These are phyloP conservation scores for Diarsia dahlii DNA, from an alignment of 2,888 invertebrate species.

Conservation along the genomic window DNA sequence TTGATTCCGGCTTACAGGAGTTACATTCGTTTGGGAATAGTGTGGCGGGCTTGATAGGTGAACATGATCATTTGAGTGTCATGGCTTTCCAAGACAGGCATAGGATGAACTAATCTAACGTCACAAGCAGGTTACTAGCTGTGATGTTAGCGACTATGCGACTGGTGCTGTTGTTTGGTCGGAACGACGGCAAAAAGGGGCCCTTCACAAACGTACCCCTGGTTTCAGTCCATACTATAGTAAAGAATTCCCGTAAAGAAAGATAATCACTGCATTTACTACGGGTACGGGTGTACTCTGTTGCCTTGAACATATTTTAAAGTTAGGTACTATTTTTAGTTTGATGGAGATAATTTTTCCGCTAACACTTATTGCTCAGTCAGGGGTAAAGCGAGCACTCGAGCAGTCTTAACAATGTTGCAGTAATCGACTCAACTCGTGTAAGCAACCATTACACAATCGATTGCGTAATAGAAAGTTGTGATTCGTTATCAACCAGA, in stretches of 20 bases:
- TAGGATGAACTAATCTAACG: background rate
- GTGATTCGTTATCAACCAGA: constrained; percentile 72
- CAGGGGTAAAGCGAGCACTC: constrained; percentile 59
- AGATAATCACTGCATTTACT: background rate
- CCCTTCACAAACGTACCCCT: no score
- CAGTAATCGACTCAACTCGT: constrained; percentile 72
- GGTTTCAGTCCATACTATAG: background rate
- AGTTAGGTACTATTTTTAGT: constrained; percentile 1
- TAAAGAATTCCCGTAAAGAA: background rate
- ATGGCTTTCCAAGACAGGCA: background rate
- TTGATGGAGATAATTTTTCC: background rate
- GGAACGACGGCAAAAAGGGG: no score
- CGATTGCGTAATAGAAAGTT: constrained; percentile 73
- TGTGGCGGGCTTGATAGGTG: no score
- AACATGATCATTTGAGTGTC: no score
- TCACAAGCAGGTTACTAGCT: background rate
- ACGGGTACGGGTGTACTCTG: background rate
- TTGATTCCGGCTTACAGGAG: no score
- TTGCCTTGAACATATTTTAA: background rate
- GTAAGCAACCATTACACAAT: constrained; percentile 77
- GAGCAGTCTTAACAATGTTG: constrained; percentile 71
- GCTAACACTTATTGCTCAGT: constrained; percentile 56
- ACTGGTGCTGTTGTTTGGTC: background rate
- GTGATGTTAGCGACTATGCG: background rate
- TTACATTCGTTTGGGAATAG: no score